Base-by-base conservation (phyloP, 1,140 invertebrate species). In the Alviniconcha marisindica region DNA sequence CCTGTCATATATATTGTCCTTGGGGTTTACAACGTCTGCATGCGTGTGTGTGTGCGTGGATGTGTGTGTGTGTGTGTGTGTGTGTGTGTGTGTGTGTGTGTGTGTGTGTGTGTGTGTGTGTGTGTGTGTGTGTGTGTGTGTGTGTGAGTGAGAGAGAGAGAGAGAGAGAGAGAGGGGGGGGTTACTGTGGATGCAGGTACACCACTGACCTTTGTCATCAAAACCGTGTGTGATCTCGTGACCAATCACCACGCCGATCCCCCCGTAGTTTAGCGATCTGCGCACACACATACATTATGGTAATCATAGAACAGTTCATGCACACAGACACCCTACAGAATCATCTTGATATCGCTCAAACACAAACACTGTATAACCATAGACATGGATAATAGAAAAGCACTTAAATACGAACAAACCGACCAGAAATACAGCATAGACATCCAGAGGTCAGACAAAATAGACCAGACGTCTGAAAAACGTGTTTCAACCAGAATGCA, bases 201-300 rank as follows among this genome's bases (percentile, higher is more conserved):
- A 21, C 21, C 0, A 51, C 60, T 44, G 42, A 94, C 94, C 94
- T 93, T 94, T 93, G 83, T 94, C 93, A 89, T 94, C 94, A 86
- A 94, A 94, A 38, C 94, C 94, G 87, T 95, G 95, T 5, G 95
- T 94, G 51, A 95, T 95, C 91, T 95, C 95, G 87, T 95, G 95
- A 12, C 95, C 95, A 83, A 95, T 95, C 2, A 95, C 95, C 15
- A 94, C 93, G 31, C 95, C 95, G 79, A 95, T 95, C 18, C 94
- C 95, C 36, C 95, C 95, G 89, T 94, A 95, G 87, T 95, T 95
- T 82, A 95, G 89, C 31, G 94, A 95, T 76, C 94, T 93, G 77
- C 18, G 77, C 71, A 83, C 51, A 63, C 24, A 69, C 24, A 76
- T 21, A 73, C 69, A 40, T 18, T 24, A 0, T 28, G 15, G 33